Base-by-base conservation (phyloP, 2,113 vertebrate species). In the Eleginops maclovinus region DNA sequence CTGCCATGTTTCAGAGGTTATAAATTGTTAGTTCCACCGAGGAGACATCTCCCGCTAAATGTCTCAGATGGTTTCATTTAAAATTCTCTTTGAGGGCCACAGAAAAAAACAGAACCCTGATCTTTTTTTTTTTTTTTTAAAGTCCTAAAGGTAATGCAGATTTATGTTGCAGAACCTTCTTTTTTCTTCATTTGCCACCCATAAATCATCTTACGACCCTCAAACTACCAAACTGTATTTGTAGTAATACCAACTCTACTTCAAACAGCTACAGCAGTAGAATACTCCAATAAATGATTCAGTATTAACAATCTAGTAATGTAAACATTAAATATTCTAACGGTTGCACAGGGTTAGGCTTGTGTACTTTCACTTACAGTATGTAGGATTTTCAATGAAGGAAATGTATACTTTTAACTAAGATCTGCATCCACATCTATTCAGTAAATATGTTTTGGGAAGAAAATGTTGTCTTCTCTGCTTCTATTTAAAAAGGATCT, bases 61-160 rank as follows among this genome's bases (percentile, higher is more conserved):
- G 12, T n/a, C 19, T 59, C 68, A 72, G 17, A 19, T 72, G 44
- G 53, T 71, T 60, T 59, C 19, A 22, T 60, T 72, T 40, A 72
- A 72, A 72, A 21, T 28, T 21, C 17, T 11, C 4, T 59, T 16
- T 0, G 2, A 46, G 10, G 44, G n/a, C n/a, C 26, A 44, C 28
- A 24, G 3, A 12, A 4, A 19, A 10, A 58, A 6, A 43, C 12
- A 53, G 43, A 10, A 16, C n/a, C 9, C 44, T 5, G 40, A 36
- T 40, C 16, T 50, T n/a, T n/a, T n/a, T n/a, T n/a, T n/a, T n/a
- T n/a, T n/a, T n/a, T n/a, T n/a, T n/a, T n/a, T n/a, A n/a, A n/a
- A n/a, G n/a, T n/a, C n/a, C n/a, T n/a, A n/a, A n/a, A 14, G 49
- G 41, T 1, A 36, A 60, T 3, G 10, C 28, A 50, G 12, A 61